A percentile compares a stretch with the other conserved stretches of the same genome.
phyloP scores from a whole-genome alignment of 2,113 vertebrate genomes.

The Mastomys natalensis region DNA sequence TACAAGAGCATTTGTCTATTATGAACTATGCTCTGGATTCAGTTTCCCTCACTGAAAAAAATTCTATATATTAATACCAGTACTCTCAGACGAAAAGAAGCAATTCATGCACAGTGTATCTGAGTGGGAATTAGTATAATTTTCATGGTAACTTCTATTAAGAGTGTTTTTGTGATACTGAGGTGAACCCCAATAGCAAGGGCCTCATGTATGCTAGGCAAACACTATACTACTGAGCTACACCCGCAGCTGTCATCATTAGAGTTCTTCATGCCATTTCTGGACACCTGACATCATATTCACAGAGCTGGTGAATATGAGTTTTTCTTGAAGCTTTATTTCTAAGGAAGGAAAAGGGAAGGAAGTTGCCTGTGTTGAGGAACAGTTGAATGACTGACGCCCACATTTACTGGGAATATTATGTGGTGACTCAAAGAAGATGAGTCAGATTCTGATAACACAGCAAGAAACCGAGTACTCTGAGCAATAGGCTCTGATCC shows the following conservation, averaged over 20 bases:
- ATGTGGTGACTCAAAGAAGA: not conserved
- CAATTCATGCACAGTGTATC: not conserved
- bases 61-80: not conserved
- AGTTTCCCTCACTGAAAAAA: not conserved
- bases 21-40: not conserved
- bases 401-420: not conserved
- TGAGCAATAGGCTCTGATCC: not conserved
- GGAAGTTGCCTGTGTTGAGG: not conserved
- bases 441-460: not conserved
- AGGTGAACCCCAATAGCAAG: not conserved
- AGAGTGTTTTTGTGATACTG: not conserved
- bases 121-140: not conserved
- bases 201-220: no score
- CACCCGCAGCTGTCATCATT: not conserved
- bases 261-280: not conserved
- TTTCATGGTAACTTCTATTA: not conserved
- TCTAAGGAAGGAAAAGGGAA: not conserved
- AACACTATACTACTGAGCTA: not conserved
- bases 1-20: not conserved
- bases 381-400: not conserved
- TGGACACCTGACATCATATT: not conserved
- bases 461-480: not conserved
- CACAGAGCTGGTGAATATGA: not conserved
- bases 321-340: not conserved
- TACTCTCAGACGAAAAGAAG: not conserved